phyloP scores from a whole-genome alignment of 2,797 vertebrate species.

The Picus viridis region DNA sequence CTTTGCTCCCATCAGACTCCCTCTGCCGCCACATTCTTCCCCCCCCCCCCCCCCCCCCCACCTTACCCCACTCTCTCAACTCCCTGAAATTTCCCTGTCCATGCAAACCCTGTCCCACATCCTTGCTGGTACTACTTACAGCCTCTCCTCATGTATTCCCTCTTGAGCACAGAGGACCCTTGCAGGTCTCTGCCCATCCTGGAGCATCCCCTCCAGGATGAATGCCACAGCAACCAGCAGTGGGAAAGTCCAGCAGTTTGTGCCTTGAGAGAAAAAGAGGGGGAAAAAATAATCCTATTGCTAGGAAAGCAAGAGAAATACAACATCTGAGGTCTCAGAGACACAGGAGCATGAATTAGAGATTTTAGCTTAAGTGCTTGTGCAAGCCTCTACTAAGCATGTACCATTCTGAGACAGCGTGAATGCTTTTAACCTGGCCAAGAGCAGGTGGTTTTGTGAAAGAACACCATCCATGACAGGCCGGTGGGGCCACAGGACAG shows the following conservation, averaged over 20 bases:
- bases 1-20: not conserved
- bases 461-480: not conserved
- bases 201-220: not conserved
- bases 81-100: not conserved
- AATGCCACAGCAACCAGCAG: not conserved
- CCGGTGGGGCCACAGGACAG: not conserved
- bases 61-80: not conserved
- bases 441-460: not conserved
- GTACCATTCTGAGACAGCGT: not conserved
- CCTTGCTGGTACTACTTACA: not conserved
- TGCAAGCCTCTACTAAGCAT: not conserved
- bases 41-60: not conserved
- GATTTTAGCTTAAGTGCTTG: not conserved
- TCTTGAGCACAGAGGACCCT: not conserved
- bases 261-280: not conserved
- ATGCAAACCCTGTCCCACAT: not conserved
- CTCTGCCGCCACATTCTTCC: not conserved
- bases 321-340: not conserved
- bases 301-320: not conserved
- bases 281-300: not conserved
- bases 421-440: not conserved
- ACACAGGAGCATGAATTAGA: not conserved
- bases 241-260: not conserved
- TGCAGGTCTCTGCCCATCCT: not conserved
- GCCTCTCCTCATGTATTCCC: not conserved